Evolutionary conservation across 2,888 invertebrate genomes (phyloP), one percentile per base, ranked within the genome.

Genomic region (Phalera bucephala): DNA sequence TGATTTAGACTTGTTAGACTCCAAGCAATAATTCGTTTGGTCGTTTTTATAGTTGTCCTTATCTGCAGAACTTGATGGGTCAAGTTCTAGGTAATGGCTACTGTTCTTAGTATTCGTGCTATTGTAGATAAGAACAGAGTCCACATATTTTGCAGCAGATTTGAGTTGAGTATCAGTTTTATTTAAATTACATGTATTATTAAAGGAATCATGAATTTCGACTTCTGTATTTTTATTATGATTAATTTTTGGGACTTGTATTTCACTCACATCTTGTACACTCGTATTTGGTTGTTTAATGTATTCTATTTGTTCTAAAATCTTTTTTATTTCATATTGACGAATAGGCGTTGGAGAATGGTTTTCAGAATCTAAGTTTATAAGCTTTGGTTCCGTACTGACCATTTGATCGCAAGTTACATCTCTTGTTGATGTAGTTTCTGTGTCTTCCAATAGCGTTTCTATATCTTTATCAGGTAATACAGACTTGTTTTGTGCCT

Each of bases 301-400:
- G 3, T 0, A 1, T 4, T 27, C 14, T 23, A 13, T 15, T 0
- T 10, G 31, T 3, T 15, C 25, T 34, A 45, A 30, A 34, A 57
- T 57, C 45, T 57, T 58, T 31, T 45, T 42, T 10, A 57, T 57
- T 49, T 39, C 45, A 17, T 57, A 54, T 19, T 9, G 17, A 10
- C 45, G 36, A 26, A 19, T 30, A 10, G 21, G 17, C 9, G 19
- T 31, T 3, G 35, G 19, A n/a, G 11, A 15, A 1, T 20, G 11
- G n/a, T n/a, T n/a, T n/a, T n/a, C n/a, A n/a, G n/a, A n/a, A n/a
- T n/a, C n/a, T n/a, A n/a, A n/a, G n/a, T n/a, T n/a, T n/a, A n/a
- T n/a, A n/a, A n/a, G n/a, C n/a, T n/a, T n/a, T n/a, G n/a, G n/a
- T n/a, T n/a, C n/a, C n/a, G n/a, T n/a, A n/a, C n/a, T n/a, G n/a